phyloP scores from a whole-genome alignment of 2,797 vertebrate genomes.

The Arnoldichthys spilopterus region DNA sequence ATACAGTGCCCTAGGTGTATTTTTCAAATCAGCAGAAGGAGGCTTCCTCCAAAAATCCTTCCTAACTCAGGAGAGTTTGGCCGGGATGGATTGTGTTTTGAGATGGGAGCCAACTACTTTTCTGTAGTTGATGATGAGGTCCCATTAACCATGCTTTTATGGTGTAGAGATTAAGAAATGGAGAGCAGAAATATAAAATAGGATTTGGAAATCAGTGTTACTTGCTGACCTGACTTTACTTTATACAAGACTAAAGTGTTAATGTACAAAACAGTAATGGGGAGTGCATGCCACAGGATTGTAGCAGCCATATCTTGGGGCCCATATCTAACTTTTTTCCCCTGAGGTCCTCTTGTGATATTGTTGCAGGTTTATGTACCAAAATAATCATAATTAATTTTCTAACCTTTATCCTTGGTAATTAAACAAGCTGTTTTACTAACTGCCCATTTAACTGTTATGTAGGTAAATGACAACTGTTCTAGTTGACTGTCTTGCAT shows the following conservation, averaged over 20 bases:
- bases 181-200: neutral
- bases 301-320: too few relatives aligned
- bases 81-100: neutral
- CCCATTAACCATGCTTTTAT: neutral
- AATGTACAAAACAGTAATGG: neutral
- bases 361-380: too few relatives aligned
- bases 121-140: neutral
- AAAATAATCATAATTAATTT: too few relatives aligned
- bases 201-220: neutral
- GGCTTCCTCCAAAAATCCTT: neutral
- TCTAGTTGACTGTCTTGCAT: too few relatives aligned
- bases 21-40: conserved; percentile 15
- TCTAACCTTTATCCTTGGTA: too few relatives aligned
- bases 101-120: neutral
- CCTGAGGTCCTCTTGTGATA: too few relatives aligned
- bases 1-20: conserved; percentile 1
- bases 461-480: too few relatives aligned
- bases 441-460: too few relatives aligned
- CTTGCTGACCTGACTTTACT: neutral
- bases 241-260: neutral
- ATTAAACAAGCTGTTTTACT: too few relatives aligned
- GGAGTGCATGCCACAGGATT: too few relatives aligned
- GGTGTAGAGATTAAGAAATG: neutral
- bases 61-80: conserved; percentile 1
- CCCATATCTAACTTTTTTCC: too few relatives aligned